Evolutionary conservation across 2,888 invertebrate species (phyloP), one percentile per base, ranked within the genome.

Genomic region (Harpagoxenus sublaevis): DNA sequence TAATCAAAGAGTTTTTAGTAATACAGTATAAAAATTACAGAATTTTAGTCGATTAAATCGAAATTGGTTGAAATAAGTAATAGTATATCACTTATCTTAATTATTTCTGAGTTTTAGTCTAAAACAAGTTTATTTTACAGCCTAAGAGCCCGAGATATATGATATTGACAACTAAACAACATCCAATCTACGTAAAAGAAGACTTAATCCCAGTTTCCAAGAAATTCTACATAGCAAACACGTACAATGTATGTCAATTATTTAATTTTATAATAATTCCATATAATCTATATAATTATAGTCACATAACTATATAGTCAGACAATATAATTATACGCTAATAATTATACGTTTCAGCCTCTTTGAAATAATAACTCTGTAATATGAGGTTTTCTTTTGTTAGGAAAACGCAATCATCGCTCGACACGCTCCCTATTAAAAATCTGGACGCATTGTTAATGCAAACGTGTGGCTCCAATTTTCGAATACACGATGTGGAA

Each of bases 381-480:
- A 23, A 60, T 48, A 18, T n/a, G 0, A 78, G 45, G 18, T 45
- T 4, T 60, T 42, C 57, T 42, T 66, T 10, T 87, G 70, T n/a
- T 83, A 91, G 91, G 70, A 62, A 85, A 83, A 94, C 92, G 92
- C 89, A 91, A 8, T 89, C 88, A 71, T 83, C 89, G 31, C 89
- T 86, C 12, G 87, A 83, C 1, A 45, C 42, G 55, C 82, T 83
- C 15, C 94, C 94, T 0, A 87, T 94, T 3, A 86, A 93, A 81
- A 87, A 94, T 65, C 87, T 95, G 23, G 90, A 92, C 10, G 71
- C 74, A 3, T 83, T 93, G 9, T 86, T 95, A 18, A 86, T 87
- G 48, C 88, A 93, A 70, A 91, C 84, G 1, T 70, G 94, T 4
- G 92, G 92, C 12, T 70, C 87, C 0, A 77, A 90, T 3, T 48